A percentile compares a stretch with the other conserved stretches of the same genome.
Evolutionary conservation across 2,113 vertebrate genomes (phyloP).

Genomic region (Thamnophis sirtalis): DNA sequence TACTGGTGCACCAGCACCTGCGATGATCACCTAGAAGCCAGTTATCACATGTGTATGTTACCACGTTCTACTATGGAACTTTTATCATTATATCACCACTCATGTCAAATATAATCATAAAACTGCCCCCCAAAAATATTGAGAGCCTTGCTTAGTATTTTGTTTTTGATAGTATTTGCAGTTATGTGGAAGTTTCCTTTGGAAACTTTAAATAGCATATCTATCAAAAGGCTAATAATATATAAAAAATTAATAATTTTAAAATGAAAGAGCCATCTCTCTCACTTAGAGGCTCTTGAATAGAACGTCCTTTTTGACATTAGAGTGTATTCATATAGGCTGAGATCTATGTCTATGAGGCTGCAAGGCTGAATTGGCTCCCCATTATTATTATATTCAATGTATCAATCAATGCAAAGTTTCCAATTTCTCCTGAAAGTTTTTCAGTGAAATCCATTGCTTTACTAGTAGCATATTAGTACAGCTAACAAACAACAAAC

Average conservation of each 20-base stretch:
- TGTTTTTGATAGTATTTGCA: constrained; percentile 40
- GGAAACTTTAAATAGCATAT: neutral
- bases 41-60: neutral
- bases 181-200: neutral
- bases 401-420: constrained; percentile 5
- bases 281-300: neutral
- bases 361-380: neutral
- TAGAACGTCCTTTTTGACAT: neutral
- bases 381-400: constrained; percentile 5
- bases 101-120: neutral
- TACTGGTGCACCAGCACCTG: no score
- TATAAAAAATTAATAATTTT: no score
- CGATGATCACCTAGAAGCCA: neutral
- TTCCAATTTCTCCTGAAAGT: neutral
- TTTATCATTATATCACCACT: constrained; percentile 35
- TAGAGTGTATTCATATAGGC: neutral
- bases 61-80: constrained; percentile 25
- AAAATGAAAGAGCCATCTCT: neutral
- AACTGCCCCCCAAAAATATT: constrained; percentile 36
- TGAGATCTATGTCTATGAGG: neutral
- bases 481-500: neutral
- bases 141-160: constrained; percentile 36
- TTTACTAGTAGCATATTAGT: neutral
- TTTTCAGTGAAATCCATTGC: neutral
- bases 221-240: neutral